Conservation (phyloP, 2,113 vertebrate genomes). For the Neomonachus schauinslandi region DNA sequence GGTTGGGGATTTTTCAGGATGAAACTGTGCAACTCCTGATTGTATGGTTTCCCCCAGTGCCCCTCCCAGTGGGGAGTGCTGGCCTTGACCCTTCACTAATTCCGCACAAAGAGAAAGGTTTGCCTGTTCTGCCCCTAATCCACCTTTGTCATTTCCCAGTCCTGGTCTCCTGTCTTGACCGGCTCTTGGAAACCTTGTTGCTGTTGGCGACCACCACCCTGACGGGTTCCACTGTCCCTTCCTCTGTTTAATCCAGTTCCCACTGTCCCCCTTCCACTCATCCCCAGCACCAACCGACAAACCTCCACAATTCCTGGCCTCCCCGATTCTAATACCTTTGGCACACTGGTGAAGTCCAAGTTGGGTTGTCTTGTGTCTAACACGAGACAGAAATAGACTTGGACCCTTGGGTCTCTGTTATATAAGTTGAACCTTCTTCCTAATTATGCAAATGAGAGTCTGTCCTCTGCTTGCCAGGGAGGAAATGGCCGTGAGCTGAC, state of each 20-base stretch:
- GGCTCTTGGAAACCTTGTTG: not conserved
- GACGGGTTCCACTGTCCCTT: not conserved
- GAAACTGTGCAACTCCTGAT: not conserved
- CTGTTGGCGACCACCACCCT: rapidly evolving
- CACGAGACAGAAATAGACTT: not conserved
- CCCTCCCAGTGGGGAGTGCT: not conserved
- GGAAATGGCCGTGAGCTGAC: not conserved
- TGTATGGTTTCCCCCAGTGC: rapidly evolving
- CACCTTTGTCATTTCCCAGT: rapidly evolving
- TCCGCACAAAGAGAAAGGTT: not conserved
- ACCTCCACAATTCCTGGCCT: not conserved
- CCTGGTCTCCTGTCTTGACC: not conserved
- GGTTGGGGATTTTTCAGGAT: not conserved
- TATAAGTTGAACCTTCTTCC: not conserved
- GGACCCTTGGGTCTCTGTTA: not conserved
- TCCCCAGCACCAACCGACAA: rapidly evolving
- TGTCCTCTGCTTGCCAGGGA: not conserved
- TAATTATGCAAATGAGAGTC: not conserved
- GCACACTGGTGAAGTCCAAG: not conserved
- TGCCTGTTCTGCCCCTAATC: not conserved
- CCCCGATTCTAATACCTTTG: not conserved
- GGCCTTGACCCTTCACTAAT: not conserved
- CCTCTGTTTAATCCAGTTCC: not conserved
- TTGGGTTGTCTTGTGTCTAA: not conserved
- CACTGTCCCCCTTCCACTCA: rapidly evolving